Evolutionary conservation across 2,888 invertebrate species (phyloP).

Genomic region (Chaetogeoica ovagalla): DNA sequence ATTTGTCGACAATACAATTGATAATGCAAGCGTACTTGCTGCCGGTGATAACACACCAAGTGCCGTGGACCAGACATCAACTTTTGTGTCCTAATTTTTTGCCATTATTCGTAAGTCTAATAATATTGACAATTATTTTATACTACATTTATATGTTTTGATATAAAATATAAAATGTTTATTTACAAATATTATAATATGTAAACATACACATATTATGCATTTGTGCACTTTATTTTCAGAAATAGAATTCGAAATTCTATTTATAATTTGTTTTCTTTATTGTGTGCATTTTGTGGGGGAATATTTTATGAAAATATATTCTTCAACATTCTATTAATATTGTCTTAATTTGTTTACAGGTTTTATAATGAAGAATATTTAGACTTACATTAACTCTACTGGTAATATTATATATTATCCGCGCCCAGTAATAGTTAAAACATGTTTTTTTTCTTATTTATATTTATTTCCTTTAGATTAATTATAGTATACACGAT

Average conservation of each 20-base stretch:
- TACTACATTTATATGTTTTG: too few relatives aligned
- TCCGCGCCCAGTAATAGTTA: slow-evolving; percentile 26
- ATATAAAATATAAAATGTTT: too few relatives aligned
- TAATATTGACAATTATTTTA: not conserved
- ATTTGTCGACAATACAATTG: not conserved
- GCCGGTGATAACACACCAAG: slow-evolving; percentile 11
- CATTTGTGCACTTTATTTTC: too few relatives aligned
- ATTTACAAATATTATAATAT: too few relatives aligned
- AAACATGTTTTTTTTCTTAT: not conserved
- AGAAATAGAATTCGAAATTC: too few relatives aligned
- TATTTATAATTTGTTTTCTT: too few relatives aligned
- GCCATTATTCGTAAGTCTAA: slow-evolving; percentile 39
- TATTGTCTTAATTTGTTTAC: slow-evolving; percentile 11
- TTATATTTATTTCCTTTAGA: not conserved
- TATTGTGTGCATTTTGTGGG: too few relatives aligned
- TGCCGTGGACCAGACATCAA: slow-evolving; percentile 24
- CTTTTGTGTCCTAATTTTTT: slow-evolving; percentile 43
- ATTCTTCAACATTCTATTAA: not conserved
- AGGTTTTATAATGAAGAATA: slow-evolving; percentile 39
- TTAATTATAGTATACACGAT: not conserved
- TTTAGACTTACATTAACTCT: slow-evolving; percentile 38
- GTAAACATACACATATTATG: too few relatives aligned
- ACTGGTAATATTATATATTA: slow-evolving; percentile 25
- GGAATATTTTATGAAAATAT: too few relatives aligned
- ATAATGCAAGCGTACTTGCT: not conserved